Percentiles rank a stretch among this genome's conserved stretches.
Conservation (phyloP, 2,888 invertebrate genomes). For the Xylophagus ater region DNA sequence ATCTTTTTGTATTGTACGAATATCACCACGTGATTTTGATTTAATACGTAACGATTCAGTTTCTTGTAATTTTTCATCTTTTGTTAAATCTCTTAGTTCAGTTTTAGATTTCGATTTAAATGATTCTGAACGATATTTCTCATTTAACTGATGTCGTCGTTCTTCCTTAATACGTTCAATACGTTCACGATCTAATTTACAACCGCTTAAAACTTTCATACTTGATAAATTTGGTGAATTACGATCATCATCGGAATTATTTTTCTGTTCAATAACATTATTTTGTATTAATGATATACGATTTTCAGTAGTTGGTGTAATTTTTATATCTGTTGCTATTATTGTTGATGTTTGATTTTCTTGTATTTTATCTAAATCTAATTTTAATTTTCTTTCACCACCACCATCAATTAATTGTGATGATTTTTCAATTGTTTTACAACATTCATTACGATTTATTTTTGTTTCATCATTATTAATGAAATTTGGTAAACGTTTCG, state of each 20-base stretch:
- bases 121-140: conserved; percentile 76
- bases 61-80: conserved; percentile 30
- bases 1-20: conserved; percentile 32
- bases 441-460: conserved; percentile 16
- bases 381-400: conserved; percentile 26
- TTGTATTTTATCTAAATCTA: conserved; percentile 19
- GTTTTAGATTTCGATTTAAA: conserved; percentile 47
- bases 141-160: conserved; percentile 68
- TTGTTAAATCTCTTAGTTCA: conserved; percentile 30
- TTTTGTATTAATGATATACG: conserved; percentile 49
- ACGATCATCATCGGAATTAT: conserved; percentile 29
- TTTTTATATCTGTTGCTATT: conserved; percentile 26
- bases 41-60: conserved; percentile 33
- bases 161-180: conserved; percentile 89
- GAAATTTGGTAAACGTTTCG: conserved; percentile 40
- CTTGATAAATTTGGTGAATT: conserved; percentile 24
- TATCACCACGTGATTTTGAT: conserved; percentile 36
- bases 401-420: conserved; percentile 3
- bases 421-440: conserved; percentile 9
- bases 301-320: conserved; percentile 51
- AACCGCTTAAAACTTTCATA: conserved; percentile 40
- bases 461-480: conserved; percentile 6
- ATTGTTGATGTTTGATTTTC: conserved; percentile 14
- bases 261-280: conserved; percentile 24
- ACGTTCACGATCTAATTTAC: conserved; percentile 61